A percentile compares a stretch with the other conserved stretches of the same genome.
Conservation (phyloP, 2,113 vertebrate genomes). For the Aldabrachelys gigantea region DNA sequence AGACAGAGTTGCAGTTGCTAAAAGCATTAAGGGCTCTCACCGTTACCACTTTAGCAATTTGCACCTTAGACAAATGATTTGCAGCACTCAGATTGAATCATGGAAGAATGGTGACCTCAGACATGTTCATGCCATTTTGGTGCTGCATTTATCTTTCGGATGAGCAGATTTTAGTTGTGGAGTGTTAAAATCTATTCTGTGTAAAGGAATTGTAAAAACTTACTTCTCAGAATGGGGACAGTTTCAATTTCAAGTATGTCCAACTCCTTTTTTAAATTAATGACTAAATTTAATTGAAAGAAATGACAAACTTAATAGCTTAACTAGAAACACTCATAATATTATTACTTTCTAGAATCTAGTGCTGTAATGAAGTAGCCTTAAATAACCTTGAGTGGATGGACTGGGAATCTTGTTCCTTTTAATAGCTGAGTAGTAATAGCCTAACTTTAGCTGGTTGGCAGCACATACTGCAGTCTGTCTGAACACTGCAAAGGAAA, state of each 20-base stretch:
- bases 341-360: conserved; percentile 59
- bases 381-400: conserved; percentile 44
- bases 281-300: conserved; percentile 52
- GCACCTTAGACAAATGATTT: conserved; percentile 50
- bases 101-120: conserved; percentile 49
- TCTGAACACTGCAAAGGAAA: neutral
- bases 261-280: conserved; percentile 23
- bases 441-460: neutral
- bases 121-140: conserved; percentile 17
- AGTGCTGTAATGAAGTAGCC: conserved; percentile 44
- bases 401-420: conserved; percentile 7
- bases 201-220: neutral
- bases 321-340: conserved; percentile 55
- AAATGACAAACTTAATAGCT: conserved; percentile 43
- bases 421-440: neutral
- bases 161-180: conserved; percentile 52
- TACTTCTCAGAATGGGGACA: neutral
- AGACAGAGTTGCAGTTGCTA: neutral
- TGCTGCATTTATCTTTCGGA: conserved; percentile 43
- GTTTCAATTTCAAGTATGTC: conserved; percentile 32
- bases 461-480: neutral
- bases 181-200: conserved; percentile 38
- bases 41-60: conserved; percentile 39
- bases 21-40: neutral
- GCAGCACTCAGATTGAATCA: conserved; percentile 21